Evolutionary conservation across 2,888 invertebrate species (phyloP), one percentile per base, ranked within the genome.

Genomic region (Melanchra persicariae): DNA sequence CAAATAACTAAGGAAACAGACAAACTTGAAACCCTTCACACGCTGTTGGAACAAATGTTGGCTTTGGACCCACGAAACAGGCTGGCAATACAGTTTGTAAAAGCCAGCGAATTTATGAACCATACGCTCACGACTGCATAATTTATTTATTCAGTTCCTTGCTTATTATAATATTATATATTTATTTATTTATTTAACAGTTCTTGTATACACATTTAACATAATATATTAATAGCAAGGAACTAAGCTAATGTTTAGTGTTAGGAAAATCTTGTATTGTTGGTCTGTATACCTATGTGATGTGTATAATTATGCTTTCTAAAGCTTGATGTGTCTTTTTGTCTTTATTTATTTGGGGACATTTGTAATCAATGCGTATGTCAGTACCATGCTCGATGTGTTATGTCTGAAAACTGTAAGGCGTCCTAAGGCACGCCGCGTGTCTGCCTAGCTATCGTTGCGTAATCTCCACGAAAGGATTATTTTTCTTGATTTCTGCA

Each of bases 21-120:
- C 22, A 91, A 91, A 81, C 47, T 90, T 1, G 47, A 57, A 4
- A 26, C 47, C 8, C 74, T 93, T 6, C 19, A 69, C 15, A 61
- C 37, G 0, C 74, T 94, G 51, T 77, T 94, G 55, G 63, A 87
- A 30, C 72, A 89, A 75, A 94, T 94, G 93, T 81, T 94, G 71
- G 60, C 70, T 0, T 52, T 93, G 24, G 80, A 92, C 62, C 93
- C 94, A 0, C 76, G 73, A 1, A 9, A 75, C 4, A 87, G 94
- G 57, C 12, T 91, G 30, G 74, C 89, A 15, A 91, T 93, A 43
- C 90, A 91, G 64, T 90, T 88, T 74, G 90, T 90, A 17, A 89
- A 79, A 26, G 79, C 83, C 0, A 81, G 90, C 67, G 83, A 87
- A 15, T 93, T 94, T 79, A 82, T 92, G 68, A 85, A 86, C 26